phyloP scores from a whole-genome alignment of 1,140 invertebrate species.

The Pseudachorutes palmiensis region DNA sequence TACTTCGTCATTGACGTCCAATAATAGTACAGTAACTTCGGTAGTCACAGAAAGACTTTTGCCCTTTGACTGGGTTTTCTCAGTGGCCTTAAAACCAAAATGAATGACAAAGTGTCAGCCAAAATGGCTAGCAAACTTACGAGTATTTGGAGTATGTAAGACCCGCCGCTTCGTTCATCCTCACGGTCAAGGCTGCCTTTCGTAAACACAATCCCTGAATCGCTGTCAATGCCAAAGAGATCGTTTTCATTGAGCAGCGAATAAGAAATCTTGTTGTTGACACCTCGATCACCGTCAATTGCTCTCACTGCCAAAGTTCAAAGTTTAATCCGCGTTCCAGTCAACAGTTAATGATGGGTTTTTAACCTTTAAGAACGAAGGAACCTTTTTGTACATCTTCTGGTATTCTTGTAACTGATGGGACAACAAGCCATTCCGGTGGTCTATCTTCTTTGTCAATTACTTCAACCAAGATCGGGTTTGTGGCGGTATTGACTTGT shows the following conservation, averaged over 20 bases:
- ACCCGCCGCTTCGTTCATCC: slow-evolving; percentile 68
- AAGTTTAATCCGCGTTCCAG: too few relatives aligned
- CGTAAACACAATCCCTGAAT: slow-evolving; percentile 70
- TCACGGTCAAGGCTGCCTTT: slow-evolving; percentile 61
- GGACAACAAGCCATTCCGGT: slow-evolving; percentile 78
- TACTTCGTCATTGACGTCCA: slow-evolving; percentile 86
- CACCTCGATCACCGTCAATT: slow-evolving; percentile 80
- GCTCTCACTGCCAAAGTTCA: too few relatives aligned
- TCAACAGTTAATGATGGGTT: too few relatives aligned
- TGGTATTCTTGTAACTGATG: slow-evolving; percentile 73
- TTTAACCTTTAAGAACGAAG: slow-evolving; percentile 72
- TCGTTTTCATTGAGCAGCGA: slow-evolving; percentile 63
- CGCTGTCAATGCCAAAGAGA: slow-evolving; percentile 66
- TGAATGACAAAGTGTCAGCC: slow-evolving; percentile 8
- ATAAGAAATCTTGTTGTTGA: slow-evolving; percentile 80
- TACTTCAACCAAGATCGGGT: slow-evolving; percentile 76
- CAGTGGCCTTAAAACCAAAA: slow-evolving; percentile 53
- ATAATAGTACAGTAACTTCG: slow-evolving; percentile 83
- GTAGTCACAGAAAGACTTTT: slow-evolving; percentile 64
- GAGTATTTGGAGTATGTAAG: slow-evolving; percentile 75
- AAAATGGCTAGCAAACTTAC: slow-evolving; percentile 44
- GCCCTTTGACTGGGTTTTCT: slow-evolving; percentile 46
- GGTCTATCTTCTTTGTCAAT: slow-evolving; percentile 83
- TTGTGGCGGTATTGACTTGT: slow-evolving; percentile 70
- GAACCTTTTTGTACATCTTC: slow-evolving; percentile 75